Base-by-base conservation (phyloP, 2,113 vertebrate genomes). In the Callaeas wilsoni region DNA sequence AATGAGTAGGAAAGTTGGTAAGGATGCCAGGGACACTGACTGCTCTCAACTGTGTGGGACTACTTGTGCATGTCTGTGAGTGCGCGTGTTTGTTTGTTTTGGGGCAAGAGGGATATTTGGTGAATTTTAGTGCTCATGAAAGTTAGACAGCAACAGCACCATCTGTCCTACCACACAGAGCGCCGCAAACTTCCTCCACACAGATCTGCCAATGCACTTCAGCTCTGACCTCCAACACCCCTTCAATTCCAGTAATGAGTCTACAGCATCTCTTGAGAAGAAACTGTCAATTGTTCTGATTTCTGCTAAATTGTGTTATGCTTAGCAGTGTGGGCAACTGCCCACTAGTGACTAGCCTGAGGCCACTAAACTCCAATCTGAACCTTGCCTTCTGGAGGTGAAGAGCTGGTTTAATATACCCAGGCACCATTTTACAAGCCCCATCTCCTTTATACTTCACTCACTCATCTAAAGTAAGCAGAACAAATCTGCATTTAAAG, bases 191-290 rank as follows among this genome's bases (percentile, higher is more conserved):
- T 97, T 95, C 89, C 94, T 82, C 83, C 71, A 92, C 71, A 86
- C 78, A 89, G 94, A 93, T 97, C 96, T 92, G 96, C 93, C 94
- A 96, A 86, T 85, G 93, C 80, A 70, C 90, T 94, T 95, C 94
- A 94, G 90, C 87, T 94, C 86, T 97, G 96, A 98, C 97, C 97
- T 96, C 90, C 87, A 96, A 64, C 96, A 94, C 97, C 87, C 94
- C 87, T 78, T 93, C 95, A 84, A 81, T 97, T 97, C 94, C 93
- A 90, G 94, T 97, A 97, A 97, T 94, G 96, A 97, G 95, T 41
- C 94, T 97, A 73, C 93, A 90, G 88, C 44, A 56, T 95, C 96
- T 76, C 91, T 90, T 92, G 97, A 96, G 95, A 89, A 93, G 95
- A 93, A 95, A 94, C 94, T 94, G 96, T 88, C 92, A 95, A 96